Evolutionary conservation across 2,113 vertebrate species (phyloP).

Genomic region (Regulus satrapa): DNA sequence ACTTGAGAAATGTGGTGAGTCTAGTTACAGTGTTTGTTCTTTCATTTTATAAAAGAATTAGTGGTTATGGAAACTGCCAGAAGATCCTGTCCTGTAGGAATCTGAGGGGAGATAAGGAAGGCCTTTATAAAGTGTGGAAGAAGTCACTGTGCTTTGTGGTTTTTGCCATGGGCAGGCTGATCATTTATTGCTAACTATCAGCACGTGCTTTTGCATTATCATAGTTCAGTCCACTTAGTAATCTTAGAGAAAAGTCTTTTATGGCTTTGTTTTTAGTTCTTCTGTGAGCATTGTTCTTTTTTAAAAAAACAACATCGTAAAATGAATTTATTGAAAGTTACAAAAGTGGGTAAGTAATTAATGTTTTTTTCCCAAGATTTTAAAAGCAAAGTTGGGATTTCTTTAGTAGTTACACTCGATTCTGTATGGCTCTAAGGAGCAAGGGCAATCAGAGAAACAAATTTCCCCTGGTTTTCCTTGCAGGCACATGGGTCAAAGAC

Average conservation of each 20-base stretch:
- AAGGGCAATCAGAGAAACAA: background rate
- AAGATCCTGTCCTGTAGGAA: background rate
- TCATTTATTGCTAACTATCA: background rate
- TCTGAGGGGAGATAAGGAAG: background rate
- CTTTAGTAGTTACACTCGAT: background rate
- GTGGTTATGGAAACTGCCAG: background rate
- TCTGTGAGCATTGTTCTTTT: background rate
- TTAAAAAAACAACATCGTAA: background rate
- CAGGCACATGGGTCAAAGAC: background rate
- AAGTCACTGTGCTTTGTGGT: background rate
- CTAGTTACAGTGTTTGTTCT: background rate
- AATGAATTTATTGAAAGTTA: background rate
- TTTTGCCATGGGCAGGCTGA: background rate
- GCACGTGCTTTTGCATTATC: background rate
- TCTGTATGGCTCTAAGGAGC: background rate
- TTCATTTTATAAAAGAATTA: background rate
- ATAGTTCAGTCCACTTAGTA: background rate
- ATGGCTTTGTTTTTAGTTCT: background rate
- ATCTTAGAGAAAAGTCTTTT: background rate
- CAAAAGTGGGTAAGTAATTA: background rate
- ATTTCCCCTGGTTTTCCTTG: slow-evolving; percentile 30
- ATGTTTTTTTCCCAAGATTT: background rate
- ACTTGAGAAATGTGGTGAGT: background rate
- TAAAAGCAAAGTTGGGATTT: background rate
- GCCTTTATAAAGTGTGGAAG: background rate